Conservation (phyloP, 2,113 vertebrate species). For the Rhinopithecus roxellana region DNA sequence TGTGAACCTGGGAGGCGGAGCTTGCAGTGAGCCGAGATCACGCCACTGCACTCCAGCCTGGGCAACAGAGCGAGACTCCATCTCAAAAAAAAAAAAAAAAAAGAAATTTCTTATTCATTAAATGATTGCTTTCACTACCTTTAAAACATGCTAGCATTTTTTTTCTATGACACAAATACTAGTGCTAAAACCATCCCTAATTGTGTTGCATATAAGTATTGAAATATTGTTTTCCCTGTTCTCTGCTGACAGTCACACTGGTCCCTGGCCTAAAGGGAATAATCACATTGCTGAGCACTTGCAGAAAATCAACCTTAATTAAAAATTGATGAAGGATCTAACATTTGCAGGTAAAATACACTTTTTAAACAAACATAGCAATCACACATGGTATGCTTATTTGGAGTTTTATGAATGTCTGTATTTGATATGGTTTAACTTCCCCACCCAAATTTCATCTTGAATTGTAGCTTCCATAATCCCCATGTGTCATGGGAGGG, state of each 20-base stretch:
- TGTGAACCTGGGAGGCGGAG: too few species aligned
- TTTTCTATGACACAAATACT: background rate
- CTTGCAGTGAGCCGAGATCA: too few species aligned
- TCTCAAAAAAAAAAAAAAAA: too few species aligned
- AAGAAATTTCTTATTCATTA: background rate
- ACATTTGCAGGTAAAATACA: background rate
- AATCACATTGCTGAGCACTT: background rate
- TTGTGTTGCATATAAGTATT: background rate
- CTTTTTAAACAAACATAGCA: background rate
- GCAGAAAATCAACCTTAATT: rapidly evolving
- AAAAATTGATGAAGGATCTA: background rate
- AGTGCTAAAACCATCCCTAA: background rate
- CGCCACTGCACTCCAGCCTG: too few species aligned
- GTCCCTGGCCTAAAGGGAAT: background rate
- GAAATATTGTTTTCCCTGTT: background rate
- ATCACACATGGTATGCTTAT: background rate
- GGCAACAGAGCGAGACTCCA: too few species aligned
- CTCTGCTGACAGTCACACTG: background rate
- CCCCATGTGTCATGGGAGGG: too few species aligned
- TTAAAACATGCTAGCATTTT: background rate
- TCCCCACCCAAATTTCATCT: too few species aligned
- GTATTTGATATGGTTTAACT: background rate
- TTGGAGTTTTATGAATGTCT: background rate
- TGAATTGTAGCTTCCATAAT: too few species aligned
- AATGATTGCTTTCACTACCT: background rate